Base-by-base conservation (phyloP, 2,888 invertebrate genomes). In the Agrochola litura region DNA sequence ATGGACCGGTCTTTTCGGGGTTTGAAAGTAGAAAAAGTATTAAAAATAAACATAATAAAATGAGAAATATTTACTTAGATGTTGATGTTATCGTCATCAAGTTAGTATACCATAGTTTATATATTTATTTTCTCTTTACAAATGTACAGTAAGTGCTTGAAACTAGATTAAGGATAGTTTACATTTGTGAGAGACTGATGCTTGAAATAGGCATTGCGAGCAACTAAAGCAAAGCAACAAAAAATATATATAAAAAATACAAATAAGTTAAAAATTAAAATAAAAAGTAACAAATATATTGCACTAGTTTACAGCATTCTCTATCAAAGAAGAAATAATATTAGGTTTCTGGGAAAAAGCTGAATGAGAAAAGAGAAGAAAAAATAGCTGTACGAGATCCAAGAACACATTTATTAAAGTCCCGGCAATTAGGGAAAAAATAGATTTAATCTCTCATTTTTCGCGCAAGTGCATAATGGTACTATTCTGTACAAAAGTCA, bases 11-110 rank as follows among this genome's bases (percentile, higher is more conserved):
- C 30, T 79, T 43, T 14, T 16, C 9, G 25, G 25, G 14, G 56
- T 68, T 71, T 41, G 67, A 64, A 83, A 74, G 74, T 67, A 16
- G 25, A 58, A n/a, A 25, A 25, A 58, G n/a, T 4, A 10, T n/a
- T 49, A 49, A 19, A 52, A 52, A 52, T 49, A 22, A 9, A 1
- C 2, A n/a, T n/a, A 22, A 54, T 9, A 54, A 54, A 22, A 10
- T 43, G 3, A 22, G 22, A 54, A 54, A 22, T 54, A 10, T 22
- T 22, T 54, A 10, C 9, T 22, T 54, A 54, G 10, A 54, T 54
- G 9, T 22, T 22, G 54, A 54, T 54, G 2, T 54, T 54, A 43
- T 43, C 12, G 12, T 43, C 43, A 12, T 43, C 43, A 43, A 43
- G 12, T 43, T 43, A 30, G 30, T 30, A 30, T 30, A 30, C 1